Evolutionary conservation across 2,888 invertebrate species (phyloP).

Genomic region (Caenorhabditis uteleia): DNA sequence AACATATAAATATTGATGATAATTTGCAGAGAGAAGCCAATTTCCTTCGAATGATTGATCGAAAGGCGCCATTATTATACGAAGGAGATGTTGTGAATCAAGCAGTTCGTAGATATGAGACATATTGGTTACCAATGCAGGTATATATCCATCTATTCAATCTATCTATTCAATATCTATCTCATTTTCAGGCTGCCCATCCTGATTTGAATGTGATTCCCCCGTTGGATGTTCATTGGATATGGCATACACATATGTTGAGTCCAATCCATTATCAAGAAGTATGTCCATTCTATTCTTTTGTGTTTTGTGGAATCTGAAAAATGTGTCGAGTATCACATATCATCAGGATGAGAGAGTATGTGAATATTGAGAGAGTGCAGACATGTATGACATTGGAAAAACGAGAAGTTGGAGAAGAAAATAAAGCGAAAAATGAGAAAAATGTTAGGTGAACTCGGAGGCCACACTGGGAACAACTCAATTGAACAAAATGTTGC

Average conservation of each 20-base stretch:
- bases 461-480: too few relatives aligned
- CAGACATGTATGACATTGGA: too few relatives aligned
- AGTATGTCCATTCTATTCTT: too few relatives aligned
- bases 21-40: slow-evolving; percentile 68
- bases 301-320: too few relatives aligned
- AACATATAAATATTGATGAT: background rate
- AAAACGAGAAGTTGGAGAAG: too few relatives aligned
- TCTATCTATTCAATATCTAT: too few relatives aligned
- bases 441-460: too few relatives aligned
- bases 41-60: slow-evolving; percentile 69
- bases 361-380: too few relatives aligned
- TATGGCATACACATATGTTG: slow-evolving; percentile 72
- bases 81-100: slow-evolving; percentile 70
- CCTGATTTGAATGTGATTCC: slow-evolving; percentile 70
- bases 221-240: slow-evolving; percentile 73
- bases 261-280: slow-evolving; percentile 61
- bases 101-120: slow-evolving; percentile 72
- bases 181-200: slow-evolving; percentile 49
- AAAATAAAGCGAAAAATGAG: too few relatives aligned
- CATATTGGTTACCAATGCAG: slow-evolving; percentile 72
- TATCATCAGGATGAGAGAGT: too few relatives aligned
- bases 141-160: slow-evolving; percentile 37
- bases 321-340: too few relatives aligned
- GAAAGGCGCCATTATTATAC: slow-evolving; percentile 68
- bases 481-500: too few relatives aligned